Percentiles rank a stretch among this genome's conserved stretches.
Evolutionary conservation across 2,888 invertebrate species (phyloP).

Genomic region (Protula sp.): DNA sequence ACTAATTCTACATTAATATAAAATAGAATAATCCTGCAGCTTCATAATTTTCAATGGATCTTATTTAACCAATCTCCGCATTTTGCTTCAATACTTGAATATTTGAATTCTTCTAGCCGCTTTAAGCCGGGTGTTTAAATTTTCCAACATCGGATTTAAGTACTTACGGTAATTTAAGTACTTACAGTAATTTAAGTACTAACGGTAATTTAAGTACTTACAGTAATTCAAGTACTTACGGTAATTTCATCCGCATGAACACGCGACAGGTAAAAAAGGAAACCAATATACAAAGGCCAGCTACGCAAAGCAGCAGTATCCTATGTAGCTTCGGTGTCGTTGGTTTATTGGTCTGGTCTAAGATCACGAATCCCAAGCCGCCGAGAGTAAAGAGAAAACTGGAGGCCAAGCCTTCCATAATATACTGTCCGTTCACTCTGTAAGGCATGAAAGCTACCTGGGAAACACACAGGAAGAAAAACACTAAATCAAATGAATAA

Average conservation of each 20-base stretch:
- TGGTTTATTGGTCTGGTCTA: slow-evolving; percentile 90
- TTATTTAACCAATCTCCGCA: too few species aligned
- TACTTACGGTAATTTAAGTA: too few species aligned
- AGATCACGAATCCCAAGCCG: slow-evolving; percentile 90
- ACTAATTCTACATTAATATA: too few species aligned
- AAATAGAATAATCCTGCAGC: too few species aligned
- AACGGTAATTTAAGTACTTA: too few species aligned
- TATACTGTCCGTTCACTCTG: slow-evolving; percentile 97
- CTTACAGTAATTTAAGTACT: too few species aligned
- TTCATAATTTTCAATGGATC: too few species aligned
- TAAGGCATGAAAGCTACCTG: slow-evolving; percentile 97
- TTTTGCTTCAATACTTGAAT: too few species aligned
- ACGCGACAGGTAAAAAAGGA: slow-evolving; percentile 95
- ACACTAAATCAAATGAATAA: neutral
- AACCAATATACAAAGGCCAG: slow-evolving; percentile 84
- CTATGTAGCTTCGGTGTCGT: slow-evolving; percentile 79
- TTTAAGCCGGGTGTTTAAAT: too few species aligned
- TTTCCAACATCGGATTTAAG: too few species aligned
- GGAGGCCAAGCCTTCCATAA: slow-evolving; percentile 97
- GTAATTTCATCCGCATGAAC: slow-evolving; percentile 98
- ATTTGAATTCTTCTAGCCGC: too few species aligned
- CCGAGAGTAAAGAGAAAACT: slow-evolving; percentile 95
- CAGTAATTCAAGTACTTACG: slow-evolving; percentile 54
- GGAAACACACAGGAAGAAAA: slow-evolving; percentile 33
- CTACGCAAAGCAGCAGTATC: slow-evolving; percentile 80